A percentile compares a stretch with the other conserved stretches of the same genome.
Conservation (phyloP, 2,797 vertebrate species). For the Acrossocheilus wenchowensis region DNA sequence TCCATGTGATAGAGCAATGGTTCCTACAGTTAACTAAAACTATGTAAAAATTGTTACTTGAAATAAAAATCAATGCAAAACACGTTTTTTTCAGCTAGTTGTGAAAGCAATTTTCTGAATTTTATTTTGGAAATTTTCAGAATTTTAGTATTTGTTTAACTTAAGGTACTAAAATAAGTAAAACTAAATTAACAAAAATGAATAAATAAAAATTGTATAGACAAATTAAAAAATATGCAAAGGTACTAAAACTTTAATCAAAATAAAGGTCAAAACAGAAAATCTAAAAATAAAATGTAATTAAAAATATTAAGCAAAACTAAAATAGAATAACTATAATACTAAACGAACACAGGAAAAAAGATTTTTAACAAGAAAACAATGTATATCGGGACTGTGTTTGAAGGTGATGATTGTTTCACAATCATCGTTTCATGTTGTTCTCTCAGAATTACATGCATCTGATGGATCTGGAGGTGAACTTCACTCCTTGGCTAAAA, state of each 20-base stretch:
- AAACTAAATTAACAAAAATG: no score
- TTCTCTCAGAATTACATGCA: slow-evolving; percentile 26
- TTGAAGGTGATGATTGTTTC: not conserved
- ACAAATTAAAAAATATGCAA: not conserved
- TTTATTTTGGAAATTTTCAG: no score
- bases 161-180: not conserved
- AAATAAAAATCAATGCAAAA: no score
- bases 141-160: not conserved
- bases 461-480: slow-evolving; percentile 39
- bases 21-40: no score
- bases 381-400: not conserved
- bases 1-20: no score
- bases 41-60: no score
- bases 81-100: no score
- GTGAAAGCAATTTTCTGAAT: no score
- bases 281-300: not conserved
- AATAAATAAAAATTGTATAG: not conserved
- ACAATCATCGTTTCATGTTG: not conserved
- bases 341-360: not conserved
- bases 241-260: not conserved
- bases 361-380: not conserved
- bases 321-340: not conserved
- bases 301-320: not conserved
- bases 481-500: slow-evolving; percentile 56
- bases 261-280: not conserved